phyloP scores from a whole-genome alignment of 2,888 invertebrate genomes.

The Cheilosia urbana region DNA sequence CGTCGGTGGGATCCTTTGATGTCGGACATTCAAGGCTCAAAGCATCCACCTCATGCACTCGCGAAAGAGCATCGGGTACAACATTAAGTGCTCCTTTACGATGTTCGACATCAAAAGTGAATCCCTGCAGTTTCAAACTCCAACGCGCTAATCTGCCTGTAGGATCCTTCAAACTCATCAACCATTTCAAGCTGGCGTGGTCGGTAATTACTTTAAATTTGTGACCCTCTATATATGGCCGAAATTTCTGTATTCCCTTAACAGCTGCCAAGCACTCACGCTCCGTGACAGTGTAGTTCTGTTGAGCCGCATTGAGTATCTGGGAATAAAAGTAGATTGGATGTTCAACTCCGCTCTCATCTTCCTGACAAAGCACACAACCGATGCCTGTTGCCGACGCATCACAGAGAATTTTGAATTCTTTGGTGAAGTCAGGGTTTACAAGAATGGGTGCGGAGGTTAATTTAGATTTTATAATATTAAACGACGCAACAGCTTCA shows the following conservation, averaged over 20 bases:
- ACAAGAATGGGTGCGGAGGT: neutral
- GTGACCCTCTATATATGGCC: constrained; percentile 2
- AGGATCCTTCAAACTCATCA: constrained; percentile 9
- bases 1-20: too few species aligned
- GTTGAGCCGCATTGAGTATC: constrained; percentile 12
- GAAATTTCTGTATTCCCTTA: neutral
- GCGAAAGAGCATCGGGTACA: neutral
- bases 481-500: neutral
- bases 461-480: neutral
- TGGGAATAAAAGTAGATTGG: constrained; percentile 19
- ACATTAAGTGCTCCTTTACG: neutral
- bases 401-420: constrained; percentile 66
- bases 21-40: too few species aligned
- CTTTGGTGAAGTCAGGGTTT: constrained; percentile 59
- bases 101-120: constrained; percentile 10
- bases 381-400: constrained; percentile 55
- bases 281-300: constrained; percentile 23
- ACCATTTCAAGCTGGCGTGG: constrained; percentile 4
- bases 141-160: constrained; percentile 13
- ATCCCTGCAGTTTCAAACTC: constrained; percentile 6
- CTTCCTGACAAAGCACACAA: constrained; percentile 16
- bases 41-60: too few species aligned
- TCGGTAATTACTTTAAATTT: constrained; percentile 1
- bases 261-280: constrained; percentile 24
- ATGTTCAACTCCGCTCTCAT: neutral